phyloP scores from a whole-genome alignment of 2,888 invertebrate genomes.

The Tachystola acroxantha region DNA sequence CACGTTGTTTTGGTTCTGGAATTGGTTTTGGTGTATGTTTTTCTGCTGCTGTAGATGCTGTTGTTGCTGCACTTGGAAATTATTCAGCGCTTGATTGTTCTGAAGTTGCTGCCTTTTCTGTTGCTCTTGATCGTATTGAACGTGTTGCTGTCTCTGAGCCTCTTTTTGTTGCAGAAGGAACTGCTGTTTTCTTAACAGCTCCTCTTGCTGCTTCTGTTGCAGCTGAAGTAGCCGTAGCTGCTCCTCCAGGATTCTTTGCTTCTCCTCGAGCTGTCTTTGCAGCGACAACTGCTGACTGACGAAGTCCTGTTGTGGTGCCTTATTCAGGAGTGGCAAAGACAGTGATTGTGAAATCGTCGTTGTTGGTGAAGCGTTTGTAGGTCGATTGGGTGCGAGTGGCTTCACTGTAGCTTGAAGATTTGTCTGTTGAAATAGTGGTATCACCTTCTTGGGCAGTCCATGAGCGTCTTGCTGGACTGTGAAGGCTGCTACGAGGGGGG shows the following conservation, averaged over 20 bases:
- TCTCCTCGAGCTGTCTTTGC: conserved; percentile 78
- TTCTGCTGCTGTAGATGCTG: no score
- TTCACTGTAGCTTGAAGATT: conserved; percentile 25
- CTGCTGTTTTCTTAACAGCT: conserved; percentile 81
- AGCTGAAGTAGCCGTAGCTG: conserved; percentile 82
- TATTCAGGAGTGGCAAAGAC: conserved; percentile 24
- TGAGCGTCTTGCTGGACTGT: conserved; percentile 90
- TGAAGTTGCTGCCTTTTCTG: conserved; percentile 46
- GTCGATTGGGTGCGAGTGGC: conserved; percentile 29
- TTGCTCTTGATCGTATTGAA: conserved; percentile 40
- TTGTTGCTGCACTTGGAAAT: conserved; percentile 38
- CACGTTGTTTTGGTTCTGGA: conserved; percentile 37
- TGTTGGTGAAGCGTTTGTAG: conserved; percentile 6
- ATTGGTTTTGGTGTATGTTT: conserved; percentile 42
- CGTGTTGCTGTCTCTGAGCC: conserved; percentile 51
- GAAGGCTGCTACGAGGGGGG: conserved; percentile 90
- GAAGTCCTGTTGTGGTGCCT: conserved; percentile 38
- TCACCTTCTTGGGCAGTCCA: conserved; percentile 88
- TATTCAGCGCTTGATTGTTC: conserved; percentile 44
- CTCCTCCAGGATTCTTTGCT: conserved; percentile 83
- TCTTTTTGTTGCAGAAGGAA: conserved; percentile 73
- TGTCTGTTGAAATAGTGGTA: conserved; percentile 81
- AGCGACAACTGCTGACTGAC: conserved; percentile 55
- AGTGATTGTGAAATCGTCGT: background rate
- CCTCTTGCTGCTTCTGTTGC: conserved; percentile 84